phyloP scores from a whole-genome alignment of 2,888 invertebrate species.

The Ctenicera cuprea region DNA sequence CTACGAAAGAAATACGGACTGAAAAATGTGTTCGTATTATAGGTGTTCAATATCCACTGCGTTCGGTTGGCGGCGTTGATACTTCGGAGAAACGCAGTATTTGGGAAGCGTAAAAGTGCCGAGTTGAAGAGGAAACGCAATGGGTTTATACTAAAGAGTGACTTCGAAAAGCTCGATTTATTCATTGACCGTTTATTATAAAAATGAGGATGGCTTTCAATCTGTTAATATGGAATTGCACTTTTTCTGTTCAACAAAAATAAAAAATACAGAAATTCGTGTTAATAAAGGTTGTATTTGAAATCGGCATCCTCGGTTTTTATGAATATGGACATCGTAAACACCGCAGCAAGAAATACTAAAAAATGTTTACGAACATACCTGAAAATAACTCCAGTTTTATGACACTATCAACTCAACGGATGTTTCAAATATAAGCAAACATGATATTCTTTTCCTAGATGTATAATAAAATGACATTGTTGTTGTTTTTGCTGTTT shows the following conservation, averaged over 20 bases:
- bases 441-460: constrained; percentile 1
- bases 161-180: not conserved
- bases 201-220: not conserved
- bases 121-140: not conserved
- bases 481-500: not conserved
- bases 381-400: constrained; percentile 11
- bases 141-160: constrained; percentile 2
- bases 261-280: not conserved
- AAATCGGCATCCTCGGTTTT: constrained; percentile 6
- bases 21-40: constrained; percentile 24
- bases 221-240: not conserved
- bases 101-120: constrained; percentile 10
- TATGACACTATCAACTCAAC: constrained; percentile 13
- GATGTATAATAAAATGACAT: constrained; percentile 6
- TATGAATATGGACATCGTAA: constrained; percentile 16
- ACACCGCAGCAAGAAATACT: constrained; percentile 10
- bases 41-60: constrained; percentile 20
- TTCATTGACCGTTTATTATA: constrained; percentile 2
- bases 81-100: constrained; percentile 16
- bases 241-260: not conserved
- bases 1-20: constrained; percentile 18
- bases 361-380: constrained; percentile 14
- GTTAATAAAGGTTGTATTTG: not conserved
- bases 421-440: constrained; percentile 14
- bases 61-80: not conserved